Evolutionary conservation across 2,113 vertebrate genomes (phyloP).

Genomic region (Emydura subglobosa): DNA sequence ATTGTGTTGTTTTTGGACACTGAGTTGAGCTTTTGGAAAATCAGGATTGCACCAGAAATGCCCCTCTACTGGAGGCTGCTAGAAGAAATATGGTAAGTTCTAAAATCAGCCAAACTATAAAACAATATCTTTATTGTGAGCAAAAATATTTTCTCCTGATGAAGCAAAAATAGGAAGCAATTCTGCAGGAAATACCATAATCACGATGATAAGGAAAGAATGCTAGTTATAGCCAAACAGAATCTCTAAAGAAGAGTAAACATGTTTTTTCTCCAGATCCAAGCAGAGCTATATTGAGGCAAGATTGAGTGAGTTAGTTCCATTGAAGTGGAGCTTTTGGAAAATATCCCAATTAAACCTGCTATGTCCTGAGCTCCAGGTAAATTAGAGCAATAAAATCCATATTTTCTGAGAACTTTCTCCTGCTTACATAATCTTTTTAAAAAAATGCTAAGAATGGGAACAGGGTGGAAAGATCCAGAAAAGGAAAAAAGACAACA

Average conservation of each 20-base stretch:
- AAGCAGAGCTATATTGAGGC: background rate
- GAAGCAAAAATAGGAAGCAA: slow-evolving; percentile 24
- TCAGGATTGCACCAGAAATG: background rate
- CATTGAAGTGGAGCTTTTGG: slow-evolving; percentile 17
- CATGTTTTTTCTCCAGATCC: background rate
- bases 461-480: background rate
- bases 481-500: background rate
- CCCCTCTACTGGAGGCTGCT: background rate
- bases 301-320: background rate
- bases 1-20: background rate
- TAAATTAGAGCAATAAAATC: slow-evolving; percentile 4
- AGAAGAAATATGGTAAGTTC: background rate
- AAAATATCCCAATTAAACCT: slow-evolving; percentile 7
- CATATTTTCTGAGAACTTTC: slow-evolving; percentile 20
- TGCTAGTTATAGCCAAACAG: background rate
- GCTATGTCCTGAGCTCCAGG: background rate
- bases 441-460: background rate
- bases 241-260: background rate
- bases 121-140: background rate
- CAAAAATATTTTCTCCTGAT: background rate
- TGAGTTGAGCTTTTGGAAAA: background rate
- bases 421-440: background rate
- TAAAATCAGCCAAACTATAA: background rate
- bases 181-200: background rate
- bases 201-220: background rate